Base-by-base conservation (phyloP, 2,113 vertebrate genomes). In the Myiopsitta monachus region DNA sequence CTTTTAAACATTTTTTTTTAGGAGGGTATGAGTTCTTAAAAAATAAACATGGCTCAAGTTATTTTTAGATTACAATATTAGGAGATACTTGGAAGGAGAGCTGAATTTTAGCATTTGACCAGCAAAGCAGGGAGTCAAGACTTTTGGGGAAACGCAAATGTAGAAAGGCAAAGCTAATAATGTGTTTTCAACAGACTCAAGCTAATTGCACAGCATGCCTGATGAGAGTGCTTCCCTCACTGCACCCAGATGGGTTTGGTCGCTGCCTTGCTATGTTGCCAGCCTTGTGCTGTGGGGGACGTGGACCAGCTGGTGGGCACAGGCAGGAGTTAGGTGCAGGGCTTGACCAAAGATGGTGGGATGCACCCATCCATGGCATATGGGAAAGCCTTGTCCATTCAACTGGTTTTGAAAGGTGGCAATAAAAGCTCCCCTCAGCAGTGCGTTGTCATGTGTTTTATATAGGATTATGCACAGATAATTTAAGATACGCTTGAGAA, bases 1-100 rank as follows among this genome's bases (percentile, higher is more conserved):
- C 85, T 93, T 96, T 97, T 92, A 94, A 97, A 87, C 93, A 81
- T 97, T 97, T 91, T 97, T 97, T 98, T 98, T 96, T 91, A 94
- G 94, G 96, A 92, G 90, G 95, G 93, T 96, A 94, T 90, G 93
- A 87, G 93, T 94, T 97, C 95, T 97, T 96, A 88, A 97, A 97
- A 97, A 97, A 95, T 55, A 82, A 98, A 90, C 54, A 90, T 97
- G 93, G 90, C 97, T 96, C 92, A 47, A 93, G 97, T 97, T 97
- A 97, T 95, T 97, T 96, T 97, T 94, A 85, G 96, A 98, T 97
- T 96, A 92, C 90, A 95, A 94, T 94, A 78, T 57, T 57, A 31
- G 55, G 55, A 57, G 19, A n/a, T 33, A 57, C 31, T 57, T 87
- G 79, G 64, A 76, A 75, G 44, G 77, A 90, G 79, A 90, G 69